Evolutionary conservation across 1,140 invertebrate species (phyloP), one percentile per base, ranked within the genome.

Genomic region (Rhopalosiphum padi): DNA sequence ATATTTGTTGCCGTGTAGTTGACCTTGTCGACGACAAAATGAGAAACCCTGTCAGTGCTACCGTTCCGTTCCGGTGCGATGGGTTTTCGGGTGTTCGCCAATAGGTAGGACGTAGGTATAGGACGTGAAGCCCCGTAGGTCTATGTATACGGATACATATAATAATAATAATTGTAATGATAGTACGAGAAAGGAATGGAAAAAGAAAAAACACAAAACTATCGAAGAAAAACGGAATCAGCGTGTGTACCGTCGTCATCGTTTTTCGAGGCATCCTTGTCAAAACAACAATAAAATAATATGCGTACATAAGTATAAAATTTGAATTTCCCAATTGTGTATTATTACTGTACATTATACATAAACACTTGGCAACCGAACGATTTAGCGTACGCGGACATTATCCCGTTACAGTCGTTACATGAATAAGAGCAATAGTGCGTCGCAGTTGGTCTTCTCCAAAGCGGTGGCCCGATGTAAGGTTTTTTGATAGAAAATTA

Each of bases 21-120:
- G 89, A 93, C 91, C 91, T 93, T 91, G 90, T 37, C n/a, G 48
- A 41, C 60, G 68, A 93, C 41, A 93, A 53, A 53, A 93, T 85
- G 91, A 93, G 77, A 93, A 93, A 53, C 91, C 91, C 91, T 93
- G 91, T 23, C 41, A 55, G 30, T 90, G 89, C 89, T 90, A 90
- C 89, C 55, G 89, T 93, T 53, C 48, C 77, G 91, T 92, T 85
- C 77, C 91, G 91, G 77, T 86, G 48, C 35, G 82, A 46, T 83
- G 91, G 48, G 77, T 93, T 93, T 93, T 93, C 91, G 91, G 91
- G 82, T 93, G 91, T 55, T 93, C 82, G 91, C 82, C 48, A 93
- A 55, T 90, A 90, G 53, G 89, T 60, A n/a, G 30, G 55, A 60
- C 55, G 30, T 60, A 60, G 88, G 53, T 60, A 60, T 60, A 60